Base-by-base conservation (phyloP, 2,113 vertebrate genomes). In the Sialia sialis region DNA sequence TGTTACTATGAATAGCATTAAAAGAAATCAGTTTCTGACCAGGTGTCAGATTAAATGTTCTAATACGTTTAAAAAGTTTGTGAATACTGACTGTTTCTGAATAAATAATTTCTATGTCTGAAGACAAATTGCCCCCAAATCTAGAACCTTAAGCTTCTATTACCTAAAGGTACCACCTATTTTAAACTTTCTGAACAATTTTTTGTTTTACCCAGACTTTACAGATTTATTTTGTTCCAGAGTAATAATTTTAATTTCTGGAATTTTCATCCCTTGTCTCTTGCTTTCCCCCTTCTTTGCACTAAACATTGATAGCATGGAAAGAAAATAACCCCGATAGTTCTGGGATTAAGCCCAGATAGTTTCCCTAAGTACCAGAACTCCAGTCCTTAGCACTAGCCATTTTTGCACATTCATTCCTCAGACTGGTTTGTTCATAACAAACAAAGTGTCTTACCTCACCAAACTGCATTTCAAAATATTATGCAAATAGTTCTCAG, bases 281-380 rank as follows among this genome's bases (percentile, higher is more conserved):
- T 43, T 51, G 15, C 48, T 20, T 52, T 83, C 44, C 44, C 11
- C 9, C 9, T 72, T 29, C 34, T 72, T 51, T 66, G 32, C 14
- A 16, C 34, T 22, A 29, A 59, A 22, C 25, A n/a, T 2, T 58
- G 38, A 27, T 4, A n/a, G 17, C 2, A 41, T 1, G 1, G 52
- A 48, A 16, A 26, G 10, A 22, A 52, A 85, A 78, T n/a, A 52
- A 1, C 7, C 9, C 6, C 51, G 46, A 16, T 13, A 41, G 4
- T 6, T 55, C 14, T 78, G 5, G 1, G 17, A n/a, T 63, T 72
- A 49, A 62, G 78, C n/a, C 17, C n/a, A 73, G 58, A 4, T 0
- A 15, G 14, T 41, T 90, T 63, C 59, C 16, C 4, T 30, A 22
- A 58, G 25, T 36, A 58, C 26, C 6, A 58, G 27, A 80, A 44